Base-by-base conservation (phyloP, 2,113 vertebrate species). In the Tor tambroides region DNA sequence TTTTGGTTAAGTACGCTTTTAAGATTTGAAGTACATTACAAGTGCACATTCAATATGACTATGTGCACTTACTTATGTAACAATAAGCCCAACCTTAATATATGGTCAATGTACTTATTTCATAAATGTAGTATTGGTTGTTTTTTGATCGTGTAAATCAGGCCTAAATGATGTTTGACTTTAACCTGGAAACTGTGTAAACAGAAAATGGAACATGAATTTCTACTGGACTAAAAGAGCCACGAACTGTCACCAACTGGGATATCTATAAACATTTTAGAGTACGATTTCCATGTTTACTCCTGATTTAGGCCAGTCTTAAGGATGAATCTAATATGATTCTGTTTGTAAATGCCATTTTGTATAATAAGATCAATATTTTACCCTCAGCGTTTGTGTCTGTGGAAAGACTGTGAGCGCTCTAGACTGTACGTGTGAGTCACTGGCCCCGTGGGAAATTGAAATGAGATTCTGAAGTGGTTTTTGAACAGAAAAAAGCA, bases 361-460 rank as follows among this genome's bases (percentile, higher is more conserved):
- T 67, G 80, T 10, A 7, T 26, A 67, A 67, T 67, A 7, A 11
- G 8, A 82, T 82, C 80, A 82, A 69, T 82, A 67, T 82, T 83
- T 83, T 5, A 69, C 80, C 5, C 30, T 80, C 59, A 26, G 23
- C 14, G 1, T 26, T 26, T 61, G n/a, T n/a, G 78, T 41, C 76
- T 79, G 78, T 38, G 32, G 77, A 8, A 80, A 80, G 23, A 41
- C 35, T 74, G 2, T 59, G 56, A 59, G 17, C 1, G 19, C 41
- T 46, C 46, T 15, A 67, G 63, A 67, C 72, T 46, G 72, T 75
- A 17, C 3, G 41, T 75, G 30, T 72, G 51, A 63, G 61, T 82
- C 88, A 80, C 82, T 21, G 43, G 46, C 35, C 54, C 81, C 76
- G 10, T 80, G 85, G 63, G 85, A 74, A 80, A 84, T 67, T 75